Base-by-base conservation (phyloP, 2,888 invertebrate species). In the Sphaeridia pumilis region DNA sequence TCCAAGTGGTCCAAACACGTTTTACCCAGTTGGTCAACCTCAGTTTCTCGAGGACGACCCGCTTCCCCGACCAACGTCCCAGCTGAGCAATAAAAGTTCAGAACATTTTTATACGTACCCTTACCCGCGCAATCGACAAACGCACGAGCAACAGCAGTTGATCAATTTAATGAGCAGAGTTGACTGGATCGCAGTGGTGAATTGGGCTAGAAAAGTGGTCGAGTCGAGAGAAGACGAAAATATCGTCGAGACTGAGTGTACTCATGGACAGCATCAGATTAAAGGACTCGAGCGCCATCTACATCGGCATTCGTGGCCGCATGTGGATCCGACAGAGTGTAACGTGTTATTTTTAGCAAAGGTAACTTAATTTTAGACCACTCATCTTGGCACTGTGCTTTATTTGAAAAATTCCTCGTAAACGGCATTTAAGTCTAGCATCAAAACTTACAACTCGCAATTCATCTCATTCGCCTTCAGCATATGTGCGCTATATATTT, bases 271-370 rank as follows among this genome's bases (percentile, higher is more conserved):
- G 34, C 65, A 65, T 54, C 60, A 61, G 31, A 61, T 65, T 54
- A 61, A 54, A 24, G 65, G 65, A 27, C 55, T 65, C 14, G 56
- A 61, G 43, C 45, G 62, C 14, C 65, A 65, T 52, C 61, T 59
- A 22, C 65, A 65, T 51, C 52, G 51, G 12, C 65, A 65, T 52
- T 57, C 49, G 49, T 65, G 65, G 65, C 65, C 65, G 50, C 65
- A 65, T 59, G 65, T 65, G 27, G 61, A 65, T 38, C 83, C 87
- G 52, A 85, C 85, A 70, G 83, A 84, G 66, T 90, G 89, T 75
- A 89, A 89, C 70, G 87, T 87, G 71, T 76, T 82, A 67, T 89
- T 90, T 74, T 78, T 89, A 57, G 79, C 83, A 73, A 88, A 87
- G 85, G 88, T 89, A 65, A 43, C 17, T 28, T 14, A 7, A 31